These are phyloP conservation scores for Triplophysa siluroides DNA, from an alignment of 2,113 vertebrate genomes.

Conservation along the genomic window DNA sequence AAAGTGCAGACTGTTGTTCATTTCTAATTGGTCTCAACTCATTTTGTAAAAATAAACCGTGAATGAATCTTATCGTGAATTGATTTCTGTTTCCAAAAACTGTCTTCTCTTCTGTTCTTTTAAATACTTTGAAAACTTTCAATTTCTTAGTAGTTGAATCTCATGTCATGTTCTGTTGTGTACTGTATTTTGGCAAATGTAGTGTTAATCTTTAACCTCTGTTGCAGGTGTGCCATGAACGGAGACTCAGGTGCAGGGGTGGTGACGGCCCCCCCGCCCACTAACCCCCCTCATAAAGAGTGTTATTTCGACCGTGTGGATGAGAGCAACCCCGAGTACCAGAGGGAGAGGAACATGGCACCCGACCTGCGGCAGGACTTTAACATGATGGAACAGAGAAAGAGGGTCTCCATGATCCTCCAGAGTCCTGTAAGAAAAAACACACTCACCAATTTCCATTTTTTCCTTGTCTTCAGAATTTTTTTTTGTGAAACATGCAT, in stretches of 20 bases:
- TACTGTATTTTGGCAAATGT: too few species aligned
- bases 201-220: neutral
- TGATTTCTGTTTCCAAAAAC: too few species aligned
- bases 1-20: too few species aligned
- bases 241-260: constrained; percentile 91
- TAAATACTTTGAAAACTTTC: neutral
- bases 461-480: too few species aligned
- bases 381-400: constrained; percentile 99
- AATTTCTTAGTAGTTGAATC: neutral
- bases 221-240: constrained; percentile 84
- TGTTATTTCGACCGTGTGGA: constrained; percentile 97
- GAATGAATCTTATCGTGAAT: too few species aligned
- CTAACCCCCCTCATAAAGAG: constrained; percentile 94
- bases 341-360: constrained; percentile 97
- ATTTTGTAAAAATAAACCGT: too few species aligned
- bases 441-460: neutral
- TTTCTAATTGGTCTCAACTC: too few species aligned
- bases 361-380: constrained; percentile 98
- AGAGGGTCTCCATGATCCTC: constrained; percentile 99
- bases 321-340: constrained; percentile 93
- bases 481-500: too few species aligned
- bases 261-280: constrained; percentile 95
- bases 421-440: constrained; percentile 88
- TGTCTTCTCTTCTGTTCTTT: neutral
- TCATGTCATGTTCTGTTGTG: too few species aligned